phyloP scores from a whole-genome alignment of 2,888 invertebrate genomes.

The Hoplodrina ambigua region DNA sequence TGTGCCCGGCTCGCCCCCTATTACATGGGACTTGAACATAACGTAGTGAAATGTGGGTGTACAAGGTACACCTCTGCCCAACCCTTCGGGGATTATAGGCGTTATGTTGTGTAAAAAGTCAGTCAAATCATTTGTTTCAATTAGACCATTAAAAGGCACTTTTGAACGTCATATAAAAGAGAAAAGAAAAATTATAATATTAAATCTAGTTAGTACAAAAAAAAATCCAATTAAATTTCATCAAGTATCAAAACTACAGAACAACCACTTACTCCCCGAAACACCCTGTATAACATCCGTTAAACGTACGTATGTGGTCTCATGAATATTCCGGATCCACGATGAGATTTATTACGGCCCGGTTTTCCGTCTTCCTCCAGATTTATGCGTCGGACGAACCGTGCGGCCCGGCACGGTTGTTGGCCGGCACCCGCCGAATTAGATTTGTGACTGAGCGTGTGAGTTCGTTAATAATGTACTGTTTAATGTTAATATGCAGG shows the following conservation, averaged over 20 bases:
- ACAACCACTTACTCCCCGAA: background rate
- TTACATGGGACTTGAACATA: too few relatives aligned
- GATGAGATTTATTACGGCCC: slow-evolving; percentile 71
- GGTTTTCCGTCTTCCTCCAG: slow-evolving; percentile 71
- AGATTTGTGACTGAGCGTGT: slow-evolving; percentile 66
- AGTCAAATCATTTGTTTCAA: too few relatives aligned
- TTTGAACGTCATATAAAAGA: too few relatives aligned
- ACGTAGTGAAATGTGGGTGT: too few relatives aligned
- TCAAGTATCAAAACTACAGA: slow-evolving; percentile 17
- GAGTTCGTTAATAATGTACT: slow-evolving; percentile 50
- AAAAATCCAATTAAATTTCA: background rate
- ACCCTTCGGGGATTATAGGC: too few relatives aligned
- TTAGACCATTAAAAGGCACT: too few relatives aligned
- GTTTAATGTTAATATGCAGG: slow-evolving; percentile 50
- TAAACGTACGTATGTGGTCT: slow-evolving; percentile 61
- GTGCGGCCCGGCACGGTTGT: slow-evolving; percentile 52
- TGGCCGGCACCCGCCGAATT: slow-evolving; percentile 64
- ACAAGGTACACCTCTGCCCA: too few relatives aligned
- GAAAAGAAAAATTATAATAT: too few relatives aligned
- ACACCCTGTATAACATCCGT: slow-evolving; percentile 54
- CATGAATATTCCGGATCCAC: slow-evolving; percentile 75
- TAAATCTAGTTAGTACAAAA: background rate
- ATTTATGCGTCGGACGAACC: slow-evolving; percentile 68
- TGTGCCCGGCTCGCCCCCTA: too few relatives aligned
- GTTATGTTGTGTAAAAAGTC: too few relatives aligned